phyloP scores from a whole-genome alignment of 2,888 invertebrate species.

The Camptogramma bilineatum region DNA sequence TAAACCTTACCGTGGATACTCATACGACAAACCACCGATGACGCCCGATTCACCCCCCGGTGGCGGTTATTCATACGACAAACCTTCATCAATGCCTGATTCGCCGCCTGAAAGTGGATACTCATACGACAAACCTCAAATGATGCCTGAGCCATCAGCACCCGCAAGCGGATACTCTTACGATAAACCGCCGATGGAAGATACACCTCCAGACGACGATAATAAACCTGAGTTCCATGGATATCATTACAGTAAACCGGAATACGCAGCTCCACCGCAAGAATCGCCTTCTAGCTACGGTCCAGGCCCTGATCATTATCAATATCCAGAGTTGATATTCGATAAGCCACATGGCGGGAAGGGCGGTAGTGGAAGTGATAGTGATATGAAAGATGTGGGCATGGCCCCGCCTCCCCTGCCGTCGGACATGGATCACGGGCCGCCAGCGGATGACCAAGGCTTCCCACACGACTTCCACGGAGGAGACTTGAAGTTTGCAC shows the following conservation, averaged over 20 bases:
- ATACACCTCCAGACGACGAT: conserved; percentile 53
- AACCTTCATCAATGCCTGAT: conserved; percentile 63
- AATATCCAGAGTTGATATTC: conserved; percentile 71
- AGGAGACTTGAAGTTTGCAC: conserved; percentile 71
- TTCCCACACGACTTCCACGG: conserved; percentile 79
- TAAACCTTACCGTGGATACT: conserved; percentile 69
- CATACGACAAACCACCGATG: conserved; percentile 67
- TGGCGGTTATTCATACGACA: conserved; percentile 69
- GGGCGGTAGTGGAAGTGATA: conserved; percentile 45
- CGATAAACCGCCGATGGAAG: conserved; percentile 66
- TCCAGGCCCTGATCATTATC: conserved; percentile 40
- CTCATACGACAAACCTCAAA: conserved; percentile 71
- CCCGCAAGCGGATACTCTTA: conserved; percentile 67
- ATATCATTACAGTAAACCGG: conserved; percentile 48
- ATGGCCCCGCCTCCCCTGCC: conserved; percentile 66
- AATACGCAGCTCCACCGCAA: conserved; percentile 21
- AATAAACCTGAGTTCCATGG: conserved; percentile 61
- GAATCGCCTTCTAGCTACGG: conserved; percentile 22
- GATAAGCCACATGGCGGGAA: conserved; percentile 63
- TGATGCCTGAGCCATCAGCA: conserved; percentile 55
- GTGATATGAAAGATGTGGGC: conserved; percentile 62
- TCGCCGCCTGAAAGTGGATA: conserved; percentile 52
- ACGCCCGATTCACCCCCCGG: conserved; percentile 49
- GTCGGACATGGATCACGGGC: conserved; percentile 57
- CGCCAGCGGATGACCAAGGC: conserved; percentile 68